Evolutionary conservation across 2,888 invertebrate genomes (phyloP).

Genomic region (Sycophila texana): DNA sequence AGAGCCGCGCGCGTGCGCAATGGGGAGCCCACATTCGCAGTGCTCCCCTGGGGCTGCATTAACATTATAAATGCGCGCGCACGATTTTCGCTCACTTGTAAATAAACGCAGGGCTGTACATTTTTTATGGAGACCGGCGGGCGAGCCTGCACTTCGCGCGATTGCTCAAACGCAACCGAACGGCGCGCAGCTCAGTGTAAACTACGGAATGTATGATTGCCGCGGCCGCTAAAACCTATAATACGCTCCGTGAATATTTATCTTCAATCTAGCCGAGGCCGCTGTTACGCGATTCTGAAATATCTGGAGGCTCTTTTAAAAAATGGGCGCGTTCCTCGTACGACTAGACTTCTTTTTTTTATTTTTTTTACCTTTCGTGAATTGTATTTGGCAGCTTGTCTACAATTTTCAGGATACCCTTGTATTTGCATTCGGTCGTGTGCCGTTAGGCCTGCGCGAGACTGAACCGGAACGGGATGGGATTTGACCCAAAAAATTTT

Average conservation of each 20-base stretch:
- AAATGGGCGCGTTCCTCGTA: no score
- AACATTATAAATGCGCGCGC: conserved; percentile 34
- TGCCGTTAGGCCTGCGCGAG: no score
- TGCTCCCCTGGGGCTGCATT: conserved; percentile 3
- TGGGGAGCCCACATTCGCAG: background rate
- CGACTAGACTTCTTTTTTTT: background rate
- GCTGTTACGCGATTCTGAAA: background rate
- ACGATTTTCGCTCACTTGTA: conserved; percentile 7
- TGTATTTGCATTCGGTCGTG: no score
- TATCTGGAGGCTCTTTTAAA: no score
- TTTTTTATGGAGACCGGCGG: no score
- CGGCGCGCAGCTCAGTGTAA: background rate
- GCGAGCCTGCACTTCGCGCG: no score
- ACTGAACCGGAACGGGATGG: no score
- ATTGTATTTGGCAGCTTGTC: background rate
- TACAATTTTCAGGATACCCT: background rate
- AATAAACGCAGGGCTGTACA: background rate
- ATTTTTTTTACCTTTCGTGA: background rate
- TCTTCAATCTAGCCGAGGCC: background rate
- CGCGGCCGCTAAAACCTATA: background rate
- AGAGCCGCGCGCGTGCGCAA: background rate
- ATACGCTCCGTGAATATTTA: background rate
- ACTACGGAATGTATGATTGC: background rate
- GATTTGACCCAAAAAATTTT: no score
- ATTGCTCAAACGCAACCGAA: no score